Conservation (phyloP, 2,113 vertebrate species). For the Bos taurus region ARS-UCD2.0 NC_037338.1:221501-222000, state of each 20-base stretch:
- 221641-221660: too few species aligned
- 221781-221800: background rate
- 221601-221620: background rate
- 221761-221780: background rate
- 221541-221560: background rate
- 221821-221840: background rate
- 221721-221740: background rate
- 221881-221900: background rate
- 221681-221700: background rate
- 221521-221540: background rate
- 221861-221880: background rate
- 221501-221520: conserved; percentile 39
- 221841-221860: background rate
- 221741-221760: background rate
- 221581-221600: too few species aligned
- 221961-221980: background rate
- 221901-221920: background rate
- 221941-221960: background rate
- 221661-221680: background rate
- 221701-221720: background rate
- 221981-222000: background rate
- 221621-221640: background rate
- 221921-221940: background rate
- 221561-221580: fast-evolving
- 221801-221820: background rate